Base-by-base conservation (phyloP, 2,113 vertebrate species). In the Marmota flaviventris region DNA sequence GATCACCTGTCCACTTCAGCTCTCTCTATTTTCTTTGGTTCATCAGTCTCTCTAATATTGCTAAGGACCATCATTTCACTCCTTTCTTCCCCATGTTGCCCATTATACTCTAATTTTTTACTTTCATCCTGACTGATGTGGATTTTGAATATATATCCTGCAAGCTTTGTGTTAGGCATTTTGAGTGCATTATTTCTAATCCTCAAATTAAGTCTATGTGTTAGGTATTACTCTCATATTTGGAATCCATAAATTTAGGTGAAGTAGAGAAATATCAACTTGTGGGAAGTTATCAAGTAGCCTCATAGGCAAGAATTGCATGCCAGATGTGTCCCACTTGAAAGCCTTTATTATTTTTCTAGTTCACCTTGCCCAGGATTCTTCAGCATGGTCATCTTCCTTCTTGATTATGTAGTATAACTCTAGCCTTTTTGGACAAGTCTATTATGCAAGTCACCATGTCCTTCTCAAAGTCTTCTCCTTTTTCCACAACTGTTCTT, bases 1-100 rank as follows among this genome's bases (percentile, higher is more conserved):
- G 75, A 53, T 70, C 14, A 56, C 8, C 56, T 67, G 12, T 63
- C 16, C 25, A 61, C 39, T 32, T 48, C 51, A 73, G 20, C 2
- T 63, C 1, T 22, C 17, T 56, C 1, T 22, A 48, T 89, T 88
- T 91, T 17, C 48, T 93, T 89, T 53, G 0, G 10, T 39, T 1
- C 7, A 20, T 63, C 3, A 24, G 6, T 69, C 39, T 92, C 18
- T 82, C 2, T 4, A 76, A 17, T n/a, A 42, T 85, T 81, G 89
- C 58, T 75, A 89, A 42, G 34, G 12, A 96, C 2, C 8, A 63
- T n/a, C 42, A 53, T 96, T 89, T 95, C 51, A 78, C 67, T 79
- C 12, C 63, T 78, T 72, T 88, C 45, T 92, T 95, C 32, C 20
- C 11, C 58, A 4, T 29, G 5, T 94, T 94, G 45, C 25, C 58